Conservation (phyloP, 1,140 invertebrate genomes). For the Achatina immaculata region DNA sequence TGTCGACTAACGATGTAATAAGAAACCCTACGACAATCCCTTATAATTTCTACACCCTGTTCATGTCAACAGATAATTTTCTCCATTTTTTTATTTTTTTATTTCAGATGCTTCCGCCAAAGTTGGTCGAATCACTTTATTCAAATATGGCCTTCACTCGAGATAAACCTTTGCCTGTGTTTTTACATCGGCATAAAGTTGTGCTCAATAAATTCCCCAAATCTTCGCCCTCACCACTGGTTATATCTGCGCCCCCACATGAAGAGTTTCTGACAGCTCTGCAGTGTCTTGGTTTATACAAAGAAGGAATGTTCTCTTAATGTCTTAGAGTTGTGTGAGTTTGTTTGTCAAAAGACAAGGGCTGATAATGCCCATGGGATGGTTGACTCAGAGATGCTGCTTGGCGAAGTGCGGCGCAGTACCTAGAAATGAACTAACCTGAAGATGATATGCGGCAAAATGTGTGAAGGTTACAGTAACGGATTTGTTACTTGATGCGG, state of each 20-base stretch:
- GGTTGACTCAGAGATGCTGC: too few species aligned
- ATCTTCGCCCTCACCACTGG: neutral
- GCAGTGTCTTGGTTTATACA: slow-evolving; percentile 15
- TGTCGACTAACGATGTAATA: too few species aligned
- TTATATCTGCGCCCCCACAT: slow-evolving; percentile 1
- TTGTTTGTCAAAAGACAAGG: too few species aligned
- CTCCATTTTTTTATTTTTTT: too few species aligned
- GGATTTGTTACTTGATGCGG: too few species aligned
- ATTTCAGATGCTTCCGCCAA: slow-evolving; percentile 17
- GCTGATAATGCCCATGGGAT: too few species aligned
- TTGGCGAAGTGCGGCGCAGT: too few species aligned
- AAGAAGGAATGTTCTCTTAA: slow-evolving; percentile 8
- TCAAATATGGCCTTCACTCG: neutral
- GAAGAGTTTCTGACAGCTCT: neutral
- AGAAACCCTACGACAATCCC: too few species aligned
- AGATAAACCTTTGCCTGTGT: neutral
- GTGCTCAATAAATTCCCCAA: slow-evolving; percentile 3
- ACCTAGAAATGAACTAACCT: too few species aligned
- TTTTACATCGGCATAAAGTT: slow-evolving; percentile 25
- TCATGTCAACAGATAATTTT: neutral
- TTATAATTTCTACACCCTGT: neutral
- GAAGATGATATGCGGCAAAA: too few species aligned
- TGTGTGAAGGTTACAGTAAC: too few species aligned
- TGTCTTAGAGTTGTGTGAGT: too few species aligned
- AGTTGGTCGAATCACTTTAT: neutral